Percentiles rank a stretch among this genome's conserved stretches.
phyloP scores from a whole-genome alignment of 2,113 vertebrate species.

The Helogale parvula region DNA sequence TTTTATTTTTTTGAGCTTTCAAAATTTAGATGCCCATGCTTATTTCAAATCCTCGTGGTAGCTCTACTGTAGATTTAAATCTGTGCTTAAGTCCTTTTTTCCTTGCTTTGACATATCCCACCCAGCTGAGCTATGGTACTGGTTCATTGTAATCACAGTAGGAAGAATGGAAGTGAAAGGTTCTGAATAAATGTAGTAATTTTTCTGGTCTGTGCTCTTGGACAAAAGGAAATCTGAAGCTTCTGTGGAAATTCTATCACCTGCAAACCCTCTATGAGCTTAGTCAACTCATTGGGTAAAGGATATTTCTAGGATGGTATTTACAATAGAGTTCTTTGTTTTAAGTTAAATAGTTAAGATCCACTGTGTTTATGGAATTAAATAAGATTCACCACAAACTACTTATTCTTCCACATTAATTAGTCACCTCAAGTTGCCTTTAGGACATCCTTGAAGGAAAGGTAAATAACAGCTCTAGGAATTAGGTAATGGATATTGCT shows the following conservation, averaged over 20 bases:
- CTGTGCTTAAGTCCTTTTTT: slow-evolving; percentile 32
- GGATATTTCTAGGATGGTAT: background rate
- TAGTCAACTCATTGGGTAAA: background rate
- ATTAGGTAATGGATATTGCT: background rate
- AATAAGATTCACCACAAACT: background rate
- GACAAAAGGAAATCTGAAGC: background rate
- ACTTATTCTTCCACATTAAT: slow-evolving; percentile 15
- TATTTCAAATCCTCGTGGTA: background rate
- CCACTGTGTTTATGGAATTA: background rate
- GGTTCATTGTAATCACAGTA: slow-evolving; percentile 44
- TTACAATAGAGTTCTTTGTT: background rate
- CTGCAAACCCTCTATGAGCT: background rate
- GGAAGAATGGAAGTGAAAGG: slow-evolving; percentile 29
- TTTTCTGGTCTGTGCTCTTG: background rate
- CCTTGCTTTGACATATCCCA: slow-evolving; percentile 50
- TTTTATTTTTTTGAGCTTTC: background rate
- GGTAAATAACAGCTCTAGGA: background rate
- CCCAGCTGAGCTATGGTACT: background rate
- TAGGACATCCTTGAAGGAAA: background rate
- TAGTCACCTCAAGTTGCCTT: background rate
- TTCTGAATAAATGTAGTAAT: slow-evolving; percentile 60
- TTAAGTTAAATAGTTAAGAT: slow-evolving; percentile 38
- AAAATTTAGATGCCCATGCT: background rate
- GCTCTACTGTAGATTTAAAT: slow-evolving; percentile 47
- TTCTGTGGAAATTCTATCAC: background rate